phyloP scores from a whole-genome alignment of 2,888 invertebrate species.

The Anthrax anthrax region DNA sequence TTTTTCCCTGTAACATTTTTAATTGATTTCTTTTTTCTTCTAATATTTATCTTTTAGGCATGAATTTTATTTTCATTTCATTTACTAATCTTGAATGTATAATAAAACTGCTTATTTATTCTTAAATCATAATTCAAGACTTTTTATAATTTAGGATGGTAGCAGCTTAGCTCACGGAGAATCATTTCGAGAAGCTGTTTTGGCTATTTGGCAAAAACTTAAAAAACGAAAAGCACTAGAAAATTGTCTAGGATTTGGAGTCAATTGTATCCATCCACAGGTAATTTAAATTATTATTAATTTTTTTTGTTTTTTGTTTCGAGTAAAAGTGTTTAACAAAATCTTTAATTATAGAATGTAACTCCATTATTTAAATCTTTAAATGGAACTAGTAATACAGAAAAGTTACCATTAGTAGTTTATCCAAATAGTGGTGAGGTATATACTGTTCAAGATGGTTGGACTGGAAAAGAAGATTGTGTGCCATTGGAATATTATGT shows the following conservation, averaged over 20 bases:
- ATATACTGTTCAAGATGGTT: constrained; percentile 31
- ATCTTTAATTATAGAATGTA: constrained; percentile 34
- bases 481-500: constrained; percentile 58
- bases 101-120: too few species aligned
- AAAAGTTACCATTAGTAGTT: constrained; percentile 58
- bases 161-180: constrained; percentile 61
- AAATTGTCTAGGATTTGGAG: constrained; percentile 68
- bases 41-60: too few species aligned
- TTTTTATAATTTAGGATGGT: constrained; percentile 46
- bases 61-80: too few species aligned
- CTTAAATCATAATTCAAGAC: too few species aligned
- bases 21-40: too few species aligned
- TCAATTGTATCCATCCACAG: constrained; percentile 69
- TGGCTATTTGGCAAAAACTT: constrained; percentile 46
- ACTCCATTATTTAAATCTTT: constrained; percentile 43
- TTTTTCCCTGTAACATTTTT: too few species aligned
- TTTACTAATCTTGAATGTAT: too few species aligned
- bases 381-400: constrained; percentile 34
- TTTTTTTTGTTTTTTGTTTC: not conserved
- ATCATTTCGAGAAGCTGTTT: constrained; percentile 56
- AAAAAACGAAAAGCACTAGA: constrained; percentile 45
- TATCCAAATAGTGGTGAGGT: constrained; percentile 79
- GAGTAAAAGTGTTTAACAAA: not conserved
- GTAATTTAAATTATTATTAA: constrained; percentile 11
- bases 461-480: constrained; percentile 57